Evolutionary conservation across 2,888 invertebrate genomes (phyloP).

Genomic region (Torymus aiolomorphi): DNA sequence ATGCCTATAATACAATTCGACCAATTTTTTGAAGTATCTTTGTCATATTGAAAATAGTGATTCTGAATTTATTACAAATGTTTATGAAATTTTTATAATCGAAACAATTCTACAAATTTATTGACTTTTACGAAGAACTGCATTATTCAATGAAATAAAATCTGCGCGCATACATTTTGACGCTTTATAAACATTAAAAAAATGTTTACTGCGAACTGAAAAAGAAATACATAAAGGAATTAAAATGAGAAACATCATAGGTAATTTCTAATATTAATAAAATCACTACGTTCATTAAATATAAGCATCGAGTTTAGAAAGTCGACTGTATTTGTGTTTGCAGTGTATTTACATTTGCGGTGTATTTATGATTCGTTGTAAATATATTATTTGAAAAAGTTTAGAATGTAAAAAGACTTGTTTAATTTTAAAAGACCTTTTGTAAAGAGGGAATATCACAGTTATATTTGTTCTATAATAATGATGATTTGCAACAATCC

Average conservation of each 20-base stretch:
- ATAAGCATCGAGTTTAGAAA: conserved; percentile 49
- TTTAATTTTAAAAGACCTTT: conserved; percentile 11
- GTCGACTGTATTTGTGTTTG: conserved; percentile 35
- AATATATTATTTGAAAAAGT: conserved; percentile 51
- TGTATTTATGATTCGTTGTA: conserved; percentile 45
- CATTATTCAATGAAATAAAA: conserved; percentile 1
- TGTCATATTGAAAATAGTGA: conserved; percentile 6
- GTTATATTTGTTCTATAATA: conserved; percentile 10
- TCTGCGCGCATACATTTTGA: background rate
- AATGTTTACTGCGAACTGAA: conserved; percentile 10
- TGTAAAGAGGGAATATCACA: background rate
- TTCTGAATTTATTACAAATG: background rate
- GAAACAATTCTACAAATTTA: conserved; percentile 1
- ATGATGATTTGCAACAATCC: background rate
- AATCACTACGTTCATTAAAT: conserved; percentile 20
- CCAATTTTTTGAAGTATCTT: conserved; percentile 33
- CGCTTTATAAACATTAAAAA: background rate
- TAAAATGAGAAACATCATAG: conserved; percentile 24
- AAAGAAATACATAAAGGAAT: background rate
- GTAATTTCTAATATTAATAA: conserved; percentile 16
- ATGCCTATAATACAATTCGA: conserved; percentile 1
- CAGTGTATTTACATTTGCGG: conserved; percentile 36
- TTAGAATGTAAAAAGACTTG: conserved; percentile 4
- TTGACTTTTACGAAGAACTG: background rate
- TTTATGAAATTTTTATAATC: conserved; percentile 17